phyloP scores from a whole-genome alignment of 2,888 invertebrate genomes.

The Pyrocoelia pectoralis region DNA sequence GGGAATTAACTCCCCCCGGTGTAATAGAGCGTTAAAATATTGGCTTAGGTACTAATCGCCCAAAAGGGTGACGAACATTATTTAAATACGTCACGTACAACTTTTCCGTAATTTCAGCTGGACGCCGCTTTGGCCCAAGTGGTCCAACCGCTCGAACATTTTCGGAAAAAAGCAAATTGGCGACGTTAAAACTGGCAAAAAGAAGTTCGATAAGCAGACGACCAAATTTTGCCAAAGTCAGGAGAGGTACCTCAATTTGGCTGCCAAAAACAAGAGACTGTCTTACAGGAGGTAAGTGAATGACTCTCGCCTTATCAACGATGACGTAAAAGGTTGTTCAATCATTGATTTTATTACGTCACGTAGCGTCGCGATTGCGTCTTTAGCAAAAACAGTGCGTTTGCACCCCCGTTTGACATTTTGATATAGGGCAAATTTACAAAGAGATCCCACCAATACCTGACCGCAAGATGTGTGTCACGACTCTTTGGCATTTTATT shows the following conservation, averaged over 20 bases:
- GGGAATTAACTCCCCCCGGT: too few relatives aligned
- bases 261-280: conserved; percentile 90
- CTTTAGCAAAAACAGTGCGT: conserved; percentile 23
- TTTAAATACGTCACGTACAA: too few relatives aligned
- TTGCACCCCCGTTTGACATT: conserved; percentile 43
- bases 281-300: conserved; percentile 84
- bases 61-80: too few relatives aligned
- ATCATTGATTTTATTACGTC: conserved; percentile 37
- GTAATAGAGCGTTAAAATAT: too few relatives aligned
- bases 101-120: conserved; percentile 71
- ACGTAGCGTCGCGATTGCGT: conserved; percentile 35
- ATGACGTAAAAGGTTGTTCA: conserved; percentile 23
- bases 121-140: conserved; percentile 92
- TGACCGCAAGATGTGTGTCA: conserved; percentile 30
- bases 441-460: conserved; percentile 1
- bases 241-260: conserved; percentile 92
- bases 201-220: conserved; percentile 98
- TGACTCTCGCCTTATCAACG: conserved; percentile 9
- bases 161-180: conserved; percentile 95
- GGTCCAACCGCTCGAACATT: conserved; percentile 90
- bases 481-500: conserved; percentile 38
- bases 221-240: conserved; percentile 96
- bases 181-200: conserved; percentile 94
- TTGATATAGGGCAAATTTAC: conserved; percentile 40
- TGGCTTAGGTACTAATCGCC: too few relatives aligned